phyloP scores from a whole-genome alignment of 2,888 invertebrate species.

The Pyrochroa serraticornis region DNA sequence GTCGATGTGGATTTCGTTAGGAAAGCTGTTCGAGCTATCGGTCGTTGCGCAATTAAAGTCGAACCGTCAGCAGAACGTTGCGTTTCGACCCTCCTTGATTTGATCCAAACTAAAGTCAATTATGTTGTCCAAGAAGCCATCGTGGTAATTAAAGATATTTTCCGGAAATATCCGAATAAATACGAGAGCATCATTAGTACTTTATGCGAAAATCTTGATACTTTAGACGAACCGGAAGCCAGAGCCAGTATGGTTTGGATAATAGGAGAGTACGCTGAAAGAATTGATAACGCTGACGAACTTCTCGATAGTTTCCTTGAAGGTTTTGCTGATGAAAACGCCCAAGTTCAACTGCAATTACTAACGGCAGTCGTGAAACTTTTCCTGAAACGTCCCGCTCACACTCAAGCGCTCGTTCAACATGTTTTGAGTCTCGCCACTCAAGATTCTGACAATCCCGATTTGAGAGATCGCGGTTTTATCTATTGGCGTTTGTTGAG shows the following conservation, averaged over 20 bases:
- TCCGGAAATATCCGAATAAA: constrained; percentile 96
- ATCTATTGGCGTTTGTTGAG: constrained; percentile 99
- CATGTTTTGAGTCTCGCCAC: constrained; percentile 90
- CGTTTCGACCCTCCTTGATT: constrained; percentile 94
- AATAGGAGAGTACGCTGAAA: constrained; percentile 97
- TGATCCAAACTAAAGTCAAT: constrained; percentile 99
- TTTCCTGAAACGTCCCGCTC: constrained; percentile 96
- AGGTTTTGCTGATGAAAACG: constrained; percentile 61
- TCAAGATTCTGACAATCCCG: constrained; percentile 97
- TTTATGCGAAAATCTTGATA: constrained; percentile 97
- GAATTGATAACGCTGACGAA: constrained; percentile 99
- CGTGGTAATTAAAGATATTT: constrained; percentile 98
- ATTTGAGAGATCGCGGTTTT: constrained; percentile 96
- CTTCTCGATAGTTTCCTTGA: constrained; percentile 97
- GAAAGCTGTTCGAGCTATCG: constrained; percentile 98
- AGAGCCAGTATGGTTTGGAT: constrained; percentile 97
- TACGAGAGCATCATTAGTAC: constrained; percentile 99
- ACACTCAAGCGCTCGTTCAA: constrained; percentile 98
- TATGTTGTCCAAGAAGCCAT: constrained; percentile 99
- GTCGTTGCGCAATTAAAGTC: constrained; percentile 96
- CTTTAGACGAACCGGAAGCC: constrained; percentile 98
- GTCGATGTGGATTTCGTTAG: constrained; percentile 99
- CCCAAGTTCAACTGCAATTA: constrained; percentile 81
- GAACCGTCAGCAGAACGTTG: constrained; percentile 98
- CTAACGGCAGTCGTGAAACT: constrained; percentile 98